phyloP scores from a whole-genome alignment of 2,113 vertebrate species.

The Formicarius rufipectus region DNA sequence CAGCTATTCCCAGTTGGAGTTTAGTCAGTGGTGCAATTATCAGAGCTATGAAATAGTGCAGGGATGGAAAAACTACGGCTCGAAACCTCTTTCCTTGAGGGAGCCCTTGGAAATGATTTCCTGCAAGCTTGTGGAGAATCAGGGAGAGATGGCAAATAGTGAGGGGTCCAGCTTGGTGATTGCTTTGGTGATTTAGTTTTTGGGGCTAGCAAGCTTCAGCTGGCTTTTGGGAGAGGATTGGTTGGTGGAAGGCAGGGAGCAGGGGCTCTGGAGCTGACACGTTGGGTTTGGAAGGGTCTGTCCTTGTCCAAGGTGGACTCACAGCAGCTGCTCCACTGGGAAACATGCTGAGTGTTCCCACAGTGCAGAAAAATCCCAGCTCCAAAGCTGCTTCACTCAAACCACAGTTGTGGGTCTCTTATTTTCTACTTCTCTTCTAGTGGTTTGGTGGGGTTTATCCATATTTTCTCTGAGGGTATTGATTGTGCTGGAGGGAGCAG shows the following conservation, averaged over 20 bases:
- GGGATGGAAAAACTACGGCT: slow-evolving; percentile 58
- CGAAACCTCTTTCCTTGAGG: slow-evolving; percentile 25
- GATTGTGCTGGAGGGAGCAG: neutral
- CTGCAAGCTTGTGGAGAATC: neutral
- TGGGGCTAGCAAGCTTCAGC: neutral
- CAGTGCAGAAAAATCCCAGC: neutral
- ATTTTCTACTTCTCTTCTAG: neutral
- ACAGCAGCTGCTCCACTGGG: neutral
- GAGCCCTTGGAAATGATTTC: neutral
- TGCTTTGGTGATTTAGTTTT: neutral
- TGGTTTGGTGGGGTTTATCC: neutral
- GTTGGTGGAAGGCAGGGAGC: neutral
- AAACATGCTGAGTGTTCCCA: neutral
- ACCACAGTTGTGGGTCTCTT: neutral
- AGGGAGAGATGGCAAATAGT: neutral
- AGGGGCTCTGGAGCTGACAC: neutral
- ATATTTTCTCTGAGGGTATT: neutral
- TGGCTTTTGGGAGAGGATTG: neutral
- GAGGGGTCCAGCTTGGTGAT: neutral
- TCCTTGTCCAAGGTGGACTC: neutral
- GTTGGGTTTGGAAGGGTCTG: neutral
- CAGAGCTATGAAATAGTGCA: slow-evolving; percentile 69
- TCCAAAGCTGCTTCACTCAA: neutral
- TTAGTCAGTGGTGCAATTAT: slow-evolving; percentile 73
- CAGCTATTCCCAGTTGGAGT: slow-evolving; percentile 69